Base-by-base conservation (phyloP, 2,113 vertebrate species). In the Spizaetus ornatus region DNA sequence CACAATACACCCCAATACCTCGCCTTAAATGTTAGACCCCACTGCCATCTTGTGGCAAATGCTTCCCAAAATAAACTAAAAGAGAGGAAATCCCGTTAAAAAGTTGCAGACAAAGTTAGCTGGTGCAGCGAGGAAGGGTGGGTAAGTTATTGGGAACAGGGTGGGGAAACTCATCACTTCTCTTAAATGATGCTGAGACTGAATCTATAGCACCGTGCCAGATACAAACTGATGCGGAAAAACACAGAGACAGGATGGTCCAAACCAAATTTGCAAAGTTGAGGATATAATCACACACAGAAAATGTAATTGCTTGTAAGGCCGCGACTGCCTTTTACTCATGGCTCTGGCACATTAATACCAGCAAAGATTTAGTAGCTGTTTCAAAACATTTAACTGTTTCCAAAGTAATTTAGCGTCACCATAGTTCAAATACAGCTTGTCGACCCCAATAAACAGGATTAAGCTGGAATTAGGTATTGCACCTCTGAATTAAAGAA, bases 21-120 rank as follows among this genome's bases (percentile, higher is more conserved):
- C 0, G 0, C 52, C 38, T 89, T 55, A 95, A 97, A 95, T 1
- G 10, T 92, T 92, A 96, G 95, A 16, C 67, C 95, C 86, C 96
- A 97, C 97, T 98, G 97, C 97, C 97, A 98, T 96, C 97, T 98
- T 97, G 97, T 98, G 97, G 97, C 83, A 96, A 97, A 91, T 0
- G 0, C 52, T 90, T 72, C 90, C 80, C 25, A 59, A 92, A 96
- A 67, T n/a, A 42, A 81, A 80, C n/a, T 5, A 3, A 38, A 72
- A 81, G 18, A 5, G 11, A 40, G 20, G 13, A 13, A 15, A 95
- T 67, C 6, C 6, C 2, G 0, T 43, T 16, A 11, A 88, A 79
- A 91, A 82, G 82, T 53, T 73, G 29, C 0, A 0, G 34, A 9
- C 16, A 34, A 79, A 76, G 83, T 76, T 29, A 45, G 47, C 38